A percentile compares a stretch with the other conserved stretches of the same genome.
These are phyloP conservation scores for Scaptodrosophila latifasciaeformis DNA, from an alignment of 2,888 invertebrate species.

Conservation along the genomic window DNA sequence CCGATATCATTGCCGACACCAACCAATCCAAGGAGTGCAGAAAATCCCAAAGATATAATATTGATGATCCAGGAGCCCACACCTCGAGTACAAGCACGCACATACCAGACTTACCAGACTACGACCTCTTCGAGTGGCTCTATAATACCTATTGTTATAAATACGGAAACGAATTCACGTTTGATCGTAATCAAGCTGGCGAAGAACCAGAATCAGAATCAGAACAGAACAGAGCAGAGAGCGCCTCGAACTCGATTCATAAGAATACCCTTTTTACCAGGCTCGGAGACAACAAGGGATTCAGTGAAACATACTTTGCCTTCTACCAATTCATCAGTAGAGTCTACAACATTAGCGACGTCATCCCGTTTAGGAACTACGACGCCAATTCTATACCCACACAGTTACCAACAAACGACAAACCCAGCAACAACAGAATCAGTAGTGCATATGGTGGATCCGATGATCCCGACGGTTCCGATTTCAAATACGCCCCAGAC, in stretches of 20 bases:
- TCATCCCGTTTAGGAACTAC: conserved; percentile 43
- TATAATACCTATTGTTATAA: conserved; percentile 54
- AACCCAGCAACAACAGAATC: conserved; percentile 5
- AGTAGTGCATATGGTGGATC: neutral
- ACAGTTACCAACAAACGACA: conserved; percentile 13
- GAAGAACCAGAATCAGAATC: conserved; percentile 21
- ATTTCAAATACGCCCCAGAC: conserved; percentile 57
- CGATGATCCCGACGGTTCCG: conserved; percentile 54
- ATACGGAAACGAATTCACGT: conserved; percentile 49
- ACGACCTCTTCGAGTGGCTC: conserved; percentile 26
- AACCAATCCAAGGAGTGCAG: conserved; percentile 50
- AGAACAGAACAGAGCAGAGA: conserved; percentile 34
- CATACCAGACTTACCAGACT: conserved; percentile 35
- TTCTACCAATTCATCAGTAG: conserved; percentile 42
- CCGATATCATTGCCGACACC: conserved; percentile 36
- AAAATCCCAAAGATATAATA: conserved; percentile 65
- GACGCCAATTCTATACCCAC: conserved; percentile 42
- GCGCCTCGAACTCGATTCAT: conserved; percentile 57
- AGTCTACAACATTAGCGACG: conserved; percentile 40
- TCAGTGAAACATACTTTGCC: conserved; percentile 56
- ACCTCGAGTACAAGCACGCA: conserved; percentile 45
- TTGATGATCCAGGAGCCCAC: conserved; percentile 72
- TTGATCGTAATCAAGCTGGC: conserved; percentile 53
- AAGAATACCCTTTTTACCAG: conserved; percentile 72
- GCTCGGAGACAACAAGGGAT: conserved; percentile 54